Percentiles rank a stretch among this genome's conserved stretches.
Conservation (phyloP, 2,113 vertebrate genomes). For the Taxidea taxus region DNA sequence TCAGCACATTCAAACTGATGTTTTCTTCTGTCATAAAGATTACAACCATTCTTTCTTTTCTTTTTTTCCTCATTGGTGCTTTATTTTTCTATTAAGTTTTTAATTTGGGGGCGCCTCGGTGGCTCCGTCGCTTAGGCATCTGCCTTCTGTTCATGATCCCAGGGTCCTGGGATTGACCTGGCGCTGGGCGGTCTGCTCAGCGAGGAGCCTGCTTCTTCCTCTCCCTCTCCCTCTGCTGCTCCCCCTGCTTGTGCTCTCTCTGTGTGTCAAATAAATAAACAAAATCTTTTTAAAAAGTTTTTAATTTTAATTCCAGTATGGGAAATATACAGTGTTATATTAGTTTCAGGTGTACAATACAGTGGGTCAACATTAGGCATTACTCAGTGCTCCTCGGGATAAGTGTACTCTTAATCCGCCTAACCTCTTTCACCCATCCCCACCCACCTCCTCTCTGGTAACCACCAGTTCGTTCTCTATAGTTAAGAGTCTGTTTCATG, state of each 20-base stretch:
- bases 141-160: no score
- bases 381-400: background rate
- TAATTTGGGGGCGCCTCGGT: background rate
- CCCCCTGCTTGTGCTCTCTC: no score
- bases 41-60: background rate
- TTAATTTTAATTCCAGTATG: background rate
- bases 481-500: background rate
- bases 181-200: no score
- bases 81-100: background rate
- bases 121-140: no score
- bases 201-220: no score
- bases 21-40: background rate
- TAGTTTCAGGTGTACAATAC: background rate
- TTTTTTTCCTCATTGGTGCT: background rate
- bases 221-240: no score
- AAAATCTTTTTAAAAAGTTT: background rate
- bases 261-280: no score
- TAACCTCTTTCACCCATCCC: background rate
- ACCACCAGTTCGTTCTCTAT: background rate
- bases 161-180: no score
- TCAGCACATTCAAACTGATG: background rate
- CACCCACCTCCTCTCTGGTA: background rate
- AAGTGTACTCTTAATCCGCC: background rate
- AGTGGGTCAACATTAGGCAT: background rate
- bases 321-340: background rate